Conservation (phyloP, 2,888 invertebrate genomes). For the Chymomyza caudatula region DNA sequence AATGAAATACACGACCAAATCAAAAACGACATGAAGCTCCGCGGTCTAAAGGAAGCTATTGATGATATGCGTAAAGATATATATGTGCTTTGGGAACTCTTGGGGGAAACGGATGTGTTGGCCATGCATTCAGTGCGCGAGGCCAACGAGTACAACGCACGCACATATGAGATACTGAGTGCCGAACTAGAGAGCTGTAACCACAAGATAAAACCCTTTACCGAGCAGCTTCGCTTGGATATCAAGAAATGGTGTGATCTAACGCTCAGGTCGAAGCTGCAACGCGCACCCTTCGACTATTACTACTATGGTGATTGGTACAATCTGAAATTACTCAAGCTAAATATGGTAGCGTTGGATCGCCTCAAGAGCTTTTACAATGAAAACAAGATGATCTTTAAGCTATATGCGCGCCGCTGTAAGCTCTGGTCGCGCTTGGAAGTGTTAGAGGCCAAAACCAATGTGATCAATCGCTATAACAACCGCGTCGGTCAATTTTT, state of each 20-base stretch:
- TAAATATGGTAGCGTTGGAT: conserved; percentile 88
- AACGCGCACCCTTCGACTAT: conserved; percentile 82
- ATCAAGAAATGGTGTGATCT: conserved; percentile 87
- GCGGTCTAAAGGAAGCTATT: conserved; percentile 81
- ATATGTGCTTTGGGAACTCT: conserved; percentile 84
- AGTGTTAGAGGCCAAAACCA: conserved; percentile 86
- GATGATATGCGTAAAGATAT: conserved; percentile 83
- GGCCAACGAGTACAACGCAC: conserved; percentile 63
- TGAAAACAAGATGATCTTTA: conserved; percentile 83
- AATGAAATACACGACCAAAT: conserved; percentile 76
- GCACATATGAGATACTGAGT: conserved; percentile 75
- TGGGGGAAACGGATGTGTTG: conserved; percentile 83
- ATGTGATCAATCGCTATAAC: conserved; percentile 89
- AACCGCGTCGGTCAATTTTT: conserved; percentile 93
- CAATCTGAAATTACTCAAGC: conserved; percentile 87
- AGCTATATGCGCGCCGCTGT: conserved; percentile 83
- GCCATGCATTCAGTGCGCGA: conserved; percentile 81
- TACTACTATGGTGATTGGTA: conserved; percentile 84
- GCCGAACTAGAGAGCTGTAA: conserved; percentile 88
- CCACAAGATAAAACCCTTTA: conserved; percentile 84
- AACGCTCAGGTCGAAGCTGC: conserved; percentile 83
- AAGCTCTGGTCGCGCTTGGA: conserved; percentile 87
- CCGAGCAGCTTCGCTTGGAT: conserved; percentile 83
- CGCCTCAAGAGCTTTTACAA: conserved; percentile 83
- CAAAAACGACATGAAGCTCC: conserved; percentile 72